phyloP scores from a whole-genome alignment of 2,888 invertebrate species.

The Eurytoma adleriae region DNA sequence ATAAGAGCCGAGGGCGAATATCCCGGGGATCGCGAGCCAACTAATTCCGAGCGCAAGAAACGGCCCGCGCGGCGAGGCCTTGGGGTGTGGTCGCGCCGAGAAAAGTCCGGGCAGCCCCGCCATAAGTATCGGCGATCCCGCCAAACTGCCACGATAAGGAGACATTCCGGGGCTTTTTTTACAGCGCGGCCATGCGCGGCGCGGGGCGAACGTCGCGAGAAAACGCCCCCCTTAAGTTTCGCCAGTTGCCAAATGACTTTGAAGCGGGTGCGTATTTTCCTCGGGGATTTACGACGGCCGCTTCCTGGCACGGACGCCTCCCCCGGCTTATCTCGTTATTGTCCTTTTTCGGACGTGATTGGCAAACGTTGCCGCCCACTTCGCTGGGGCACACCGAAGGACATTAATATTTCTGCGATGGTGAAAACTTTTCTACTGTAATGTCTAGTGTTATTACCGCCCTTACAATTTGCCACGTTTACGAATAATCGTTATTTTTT shows the following conservation, averaged over 20 bases:
- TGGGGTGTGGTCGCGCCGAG: no score
- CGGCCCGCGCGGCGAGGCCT: no score
- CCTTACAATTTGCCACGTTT: no score
- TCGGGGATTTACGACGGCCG: background rate
- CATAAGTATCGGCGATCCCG: background rate
- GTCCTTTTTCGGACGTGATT: no score
- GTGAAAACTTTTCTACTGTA: no score
- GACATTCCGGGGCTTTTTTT: background rate
- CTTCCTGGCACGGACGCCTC: background rate
- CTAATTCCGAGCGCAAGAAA: background rate
- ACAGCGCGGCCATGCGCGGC: background rate
- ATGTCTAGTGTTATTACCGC: no score
- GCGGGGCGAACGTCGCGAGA: background rate
- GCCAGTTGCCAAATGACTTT: constrained; percentile 34
- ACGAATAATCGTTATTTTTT: no score
- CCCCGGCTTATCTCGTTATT: no score
- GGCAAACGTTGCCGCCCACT: no score
- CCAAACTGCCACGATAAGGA: background rate
- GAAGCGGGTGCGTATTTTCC: constrained; percentile 8
- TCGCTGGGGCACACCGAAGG: no score
- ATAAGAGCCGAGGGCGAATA: background rate
- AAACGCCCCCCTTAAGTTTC: constrained; percentile 31
- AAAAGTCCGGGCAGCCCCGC: no score
- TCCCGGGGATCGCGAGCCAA: background rate
- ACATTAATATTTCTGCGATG: no score